phyloP scores from a whole-genome alignment of 1,140 invertebrate species.

The Thrips palmi region DNA sequence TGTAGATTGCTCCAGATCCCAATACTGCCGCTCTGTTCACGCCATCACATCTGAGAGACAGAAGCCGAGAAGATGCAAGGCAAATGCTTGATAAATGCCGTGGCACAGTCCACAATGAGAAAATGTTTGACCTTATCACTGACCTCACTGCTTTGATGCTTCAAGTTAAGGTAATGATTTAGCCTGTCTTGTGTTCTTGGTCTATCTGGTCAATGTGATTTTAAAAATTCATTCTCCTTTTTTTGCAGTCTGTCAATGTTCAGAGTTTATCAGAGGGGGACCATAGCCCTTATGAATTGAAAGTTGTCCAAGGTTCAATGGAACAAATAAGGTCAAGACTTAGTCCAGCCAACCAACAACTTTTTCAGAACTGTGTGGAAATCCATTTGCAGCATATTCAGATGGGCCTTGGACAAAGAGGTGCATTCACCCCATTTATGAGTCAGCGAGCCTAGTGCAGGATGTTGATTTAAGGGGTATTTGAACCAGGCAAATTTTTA shows the following conservation, averaged over 20 bases:
- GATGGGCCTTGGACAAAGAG: slow-evolving; percentile 47
- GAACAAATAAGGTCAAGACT: slow-evolving; percentile 70
- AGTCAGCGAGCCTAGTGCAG: too few species aligned
- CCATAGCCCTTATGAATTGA: slow-evolving; percentile 77
- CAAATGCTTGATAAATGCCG: slow-evolving; percentile 65
- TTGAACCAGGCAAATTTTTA: too few species aligned
- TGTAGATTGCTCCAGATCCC: slow-evolving; percentile 61
- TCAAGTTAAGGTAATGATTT: slow-evolving; percentile 56
- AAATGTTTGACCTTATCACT: slow-evolving; percentile 60
- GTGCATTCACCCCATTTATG: slow-evolving; percentile 8
- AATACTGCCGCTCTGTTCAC: slow-evolving; percentile 73
- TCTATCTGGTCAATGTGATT: slow-evolving; percentile 7
- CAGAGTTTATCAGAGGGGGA: slow-evolving; percentile 75
- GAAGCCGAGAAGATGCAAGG: slow-evolving; percentile 65
- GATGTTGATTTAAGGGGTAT: too few species aligned
- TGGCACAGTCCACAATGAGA: slow-evolving; percentile 30
- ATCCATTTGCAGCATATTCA: slow-evolving; percentile 86
- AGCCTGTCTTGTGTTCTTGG: slow-evolving; percentile 2
- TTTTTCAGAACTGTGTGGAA: slow-evolving; percentile 81
- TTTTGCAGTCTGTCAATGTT: slow-evolving; percentile 16
- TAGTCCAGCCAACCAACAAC: slow-evolving; percentile 52
- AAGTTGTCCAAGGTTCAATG: slow-evolving; percentile 82
- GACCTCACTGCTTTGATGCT: slow-evolving; percentile 80
- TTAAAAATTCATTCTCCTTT: slow-evolving; percentile 8
- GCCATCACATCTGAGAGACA: slow-evolving; percentile 69